These are phyloP conservation scores for Takifugu rubripes DNA, from an alignment of 2,797 vertebrate genomes.

Conservation along the genomic window DNA sequence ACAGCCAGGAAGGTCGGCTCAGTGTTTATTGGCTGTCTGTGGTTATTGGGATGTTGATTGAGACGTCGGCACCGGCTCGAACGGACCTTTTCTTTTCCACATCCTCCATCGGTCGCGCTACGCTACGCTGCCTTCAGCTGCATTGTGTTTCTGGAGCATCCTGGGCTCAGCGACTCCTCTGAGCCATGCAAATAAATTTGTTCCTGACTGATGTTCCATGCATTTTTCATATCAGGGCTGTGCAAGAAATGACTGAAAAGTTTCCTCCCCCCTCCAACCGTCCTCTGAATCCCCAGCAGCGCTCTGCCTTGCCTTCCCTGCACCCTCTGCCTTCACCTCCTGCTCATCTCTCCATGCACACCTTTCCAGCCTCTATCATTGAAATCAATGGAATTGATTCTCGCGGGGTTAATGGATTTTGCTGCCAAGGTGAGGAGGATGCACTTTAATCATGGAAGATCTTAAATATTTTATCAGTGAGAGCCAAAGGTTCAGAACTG, in stretches of 20 bases:
- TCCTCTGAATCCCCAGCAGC: constrained; percentile 19
- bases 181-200: constrained; percentile 69
- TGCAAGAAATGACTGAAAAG: constrained; percentile 45
- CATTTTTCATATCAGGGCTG: constrained; percentile 68
- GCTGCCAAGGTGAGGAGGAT: constrained; percentile 74
- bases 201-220: constrained; percentile 68
- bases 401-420: constrained; percentile 72
- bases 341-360: constrained; percentile 44
- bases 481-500: constrained; percentile 65
- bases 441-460: constrained; percentile 76
- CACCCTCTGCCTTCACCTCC: constrained; percentile 53
- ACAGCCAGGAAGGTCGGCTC: constrained; percentile 2
- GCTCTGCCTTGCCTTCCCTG: constrained; percentile 33
- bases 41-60: constrained; percentile 24
- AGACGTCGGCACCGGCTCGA: constrained; percentile 29
- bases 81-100: not conserved
- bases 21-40: not conserved
- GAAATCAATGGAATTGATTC: constrained; percentile 76
- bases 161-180: constrained; percentile 58
- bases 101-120: constrained; percentile 18
- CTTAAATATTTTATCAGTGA: constrained; percentile 78
- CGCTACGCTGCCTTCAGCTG: constrained; percentile 41
- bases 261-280: constrained; percentile 21
- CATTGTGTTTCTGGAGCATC: constrained; percentile 37
- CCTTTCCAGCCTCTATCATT: constrained; percentile 67